Conservation (phyloP, 1,140 invertebrate species). For the Agraylea sexmaculata region DNA sequence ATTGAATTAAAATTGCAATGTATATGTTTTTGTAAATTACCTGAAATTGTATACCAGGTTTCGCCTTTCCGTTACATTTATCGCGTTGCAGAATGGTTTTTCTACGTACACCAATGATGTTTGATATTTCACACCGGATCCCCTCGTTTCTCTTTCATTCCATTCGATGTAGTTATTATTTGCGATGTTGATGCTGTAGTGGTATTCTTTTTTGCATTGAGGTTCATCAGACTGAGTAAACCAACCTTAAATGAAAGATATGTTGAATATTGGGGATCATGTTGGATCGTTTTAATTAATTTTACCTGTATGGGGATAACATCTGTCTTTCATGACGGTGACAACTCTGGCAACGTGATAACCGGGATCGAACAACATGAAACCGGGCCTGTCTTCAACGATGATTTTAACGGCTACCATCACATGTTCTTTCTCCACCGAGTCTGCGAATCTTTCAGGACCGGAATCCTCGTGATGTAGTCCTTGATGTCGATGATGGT, state of each 20-base stretch:
- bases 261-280: too few species aligned
- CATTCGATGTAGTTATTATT: conserved; percentile 69
- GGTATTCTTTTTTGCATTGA: conserved; percentile 66
- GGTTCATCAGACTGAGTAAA: conserved; percentile 68
- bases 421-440: conserved; percentile 80
- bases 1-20: neutral
- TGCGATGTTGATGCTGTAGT: conserved; percentile 53
- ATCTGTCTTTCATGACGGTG: conserved; percentile 73
- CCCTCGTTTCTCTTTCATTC: conserved; percentile 59
- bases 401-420: conserved; percentile 65
- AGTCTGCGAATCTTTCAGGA: conserved; percentile 45
- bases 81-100: conserved; percentile 64
- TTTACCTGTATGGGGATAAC: conserved; percentile 74
- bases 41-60: conserved; percentile 80
- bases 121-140: conserved; percentile 43
- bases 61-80: conserved; percentile 76
- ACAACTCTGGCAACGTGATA: conserved; percentile 79
- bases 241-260: conserved; percentile 62
- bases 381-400: conserved; percentile 57
- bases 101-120: conserved; percentile 67
- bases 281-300: too few species aligned
- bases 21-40: conserved; percentile 25
- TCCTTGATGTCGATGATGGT: conserved; percentile 55
- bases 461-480: conserved; percentile 46
- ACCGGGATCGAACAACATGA: conserved; percentile 76